Evolutionary conservation across 1,140 invertebrate species (phyloP).

Genomic region (Galendromus occidentalis): DNA sequence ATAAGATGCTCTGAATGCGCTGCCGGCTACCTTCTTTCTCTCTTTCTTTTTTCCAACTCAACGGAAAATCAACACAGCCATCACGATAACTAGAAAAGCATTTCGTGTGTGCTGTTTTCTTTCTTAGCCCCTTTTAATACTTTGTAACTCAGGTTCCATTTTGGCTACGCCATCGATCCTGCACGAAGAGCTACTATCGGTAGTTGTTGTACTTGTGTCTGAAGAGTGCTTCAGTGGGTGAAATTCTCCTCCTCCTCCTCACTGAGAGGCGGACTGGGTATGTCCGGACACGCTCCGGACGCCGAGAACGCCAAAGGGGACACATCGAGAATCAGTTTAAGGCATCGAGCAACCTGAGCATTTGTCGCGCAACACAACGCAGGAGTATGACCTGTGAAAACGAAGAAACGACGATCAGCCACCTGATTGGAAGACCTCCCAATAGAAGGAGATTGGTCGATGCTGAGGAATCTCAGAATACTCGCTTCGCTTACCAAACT

Average conservation of each 20-base stretch:
- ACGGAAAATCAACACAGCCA: too few species aligned
- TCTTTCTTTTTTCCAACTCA: too few species aligned
- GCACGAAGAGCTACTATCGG: too few species aligned
- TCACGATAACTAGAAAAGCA: too few species aligned
- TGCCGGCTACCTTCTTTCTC: too few species aligned
- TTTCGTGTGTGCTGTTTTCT: too few species aligned
- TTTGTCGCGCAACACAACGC: conserved; percentile 10
- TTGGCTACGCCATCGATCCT: too few species aligned
- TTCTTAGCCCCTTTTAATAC: too few species aligned
- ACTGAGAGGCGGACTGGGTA: conserved; percentile 8
- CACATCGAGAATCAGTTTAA: conserved; percentile 7
- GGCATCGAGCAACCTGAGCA: conserved; percentile 4
- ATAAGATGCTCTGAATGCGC: too few species aligned
- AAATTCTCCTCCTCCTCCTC: conserved; percentile 9
- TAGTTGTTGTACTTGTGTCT: too few species aligned
- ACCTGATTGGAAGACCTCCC: too few species aligned
- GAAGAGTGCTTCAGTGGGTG: neutral
- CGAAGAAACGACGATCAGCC: neutral
- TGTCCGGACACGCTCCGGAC: neutral
- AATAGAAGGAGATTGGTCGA: neutral
- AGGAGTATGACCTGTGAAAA: neutral
- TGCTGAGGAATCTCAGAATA: neutral
- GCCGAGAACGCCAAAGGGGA: conserved; percentile 4
- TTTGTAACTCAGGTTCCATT: too few species aligned
- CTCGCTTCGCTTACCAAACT: neutral